Evolutionary conservation across 2,888 invertebrate genomes (phyloP).

Genomic region (Heliothis peltigera): DNA sequence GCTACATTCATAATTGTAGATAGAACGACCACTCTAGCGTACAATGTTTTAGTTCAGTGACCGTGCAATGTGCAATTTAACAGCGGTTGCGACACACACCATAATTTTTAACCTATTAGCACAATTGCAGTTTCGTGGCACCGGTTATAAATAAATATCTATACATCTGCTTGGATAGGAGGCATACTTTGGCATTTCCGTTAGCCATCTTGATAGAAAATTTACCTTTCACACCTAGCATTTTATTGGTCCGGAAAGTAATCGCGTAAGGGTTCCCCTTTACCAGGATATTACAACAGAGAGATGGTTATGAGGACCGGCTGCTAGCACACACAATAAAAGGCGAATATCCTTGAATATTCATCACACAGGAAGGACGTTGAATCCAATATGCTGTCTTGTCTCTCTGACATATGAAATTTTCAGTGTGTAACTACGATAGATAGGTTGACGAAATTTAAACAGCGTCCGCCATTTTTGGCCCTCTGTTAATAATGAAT

Average conservation of each 20-base stretch:
- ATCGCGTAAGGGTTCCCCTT: slow-evolving; percentile 25
- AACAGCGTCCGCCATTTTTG: slow-evolving; percentile 29
- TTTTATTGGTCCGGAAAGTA: slow-evolving; percentile 31
- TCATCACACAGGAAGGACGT: slow-evolving; percentile 45
- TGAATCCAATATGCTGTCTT: slow-evolving; percentile 52
- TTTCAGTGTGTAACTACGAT: slow-evolving; percentile 31
- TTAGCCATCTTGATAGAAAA: slow-evolving; percentile 8
- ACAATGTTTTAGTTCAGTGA: slow-evolving; percentile 80
- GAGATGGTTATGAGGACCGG: slow-evolving; percentile 46
- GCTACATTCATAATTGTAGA: slow-evolving; percentile 73
- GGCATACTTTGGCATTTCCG: slow-evolving; percentile 2
- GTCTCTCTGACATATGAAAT: slow-evolving; percentile 41
- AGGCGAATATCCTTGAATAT: slow-evolving; percentile 57
- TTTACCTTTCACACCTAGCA: slow-evolving; percentile 15
- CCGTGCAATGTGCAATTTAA: slow-evolving; percentile 78
- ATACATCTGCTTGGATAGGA: slow-evolving; percentile 13
- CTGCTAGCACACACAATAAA: slow-evolving; percentile 55
- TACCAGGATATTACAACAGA: slow-evolving; percentile 47
- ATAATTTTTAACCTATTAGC: slow-evolving; percentile 62
- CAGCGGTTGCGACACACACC: slow-evolving; percentile 62
- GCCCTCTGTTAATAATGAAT: slow-evolving; percentile 36
- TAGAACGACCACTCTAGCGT: slow-evolving; percentile 49
- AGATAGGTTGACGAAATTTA: slow-evolving; percentile 29
- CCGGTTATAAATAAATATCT: slow-evolving; percentile 30
- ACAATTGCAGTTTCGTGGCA: slow-evolving; percentile 39